phyloP scores from a whole-genome alignment of 2,888 invertebrate genomes.

The Philereme transversata region DNA sequence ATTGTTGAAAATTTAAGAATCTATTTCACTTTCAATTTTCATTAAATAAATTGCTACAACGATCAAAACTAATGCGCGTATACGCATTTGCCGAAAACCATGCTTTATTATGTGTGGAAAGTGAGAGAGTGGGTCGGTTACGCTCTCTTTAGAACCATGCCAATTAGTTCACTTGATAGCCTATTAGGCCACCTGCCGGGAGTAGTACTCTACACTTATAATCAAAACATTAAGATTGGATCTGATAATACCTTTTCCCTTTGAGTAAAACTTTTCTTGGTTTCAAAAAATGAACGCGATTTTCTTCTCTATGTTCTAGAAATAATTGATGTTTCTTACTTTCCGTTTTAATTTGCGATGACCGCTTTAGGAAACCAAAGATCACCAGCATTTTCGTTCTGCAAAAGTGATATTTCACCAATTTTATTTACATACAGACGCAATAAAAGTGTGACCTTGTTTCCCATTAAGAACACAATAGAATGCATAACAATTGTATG shows the following conservation, averaged over 20 bases:
- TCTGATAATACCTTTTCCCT: background rate
- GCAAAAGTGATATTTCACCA: background rate
- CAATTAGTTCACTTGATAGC: conserved; percentile 61
- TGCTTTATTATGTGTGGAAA: conserved; percentile 44
- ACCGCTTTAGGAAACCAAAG: no score
- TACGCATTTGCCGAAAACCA: conserved; percentile 31
- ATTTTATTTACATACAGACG: background rate
- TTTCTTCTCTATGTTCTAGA: no score
- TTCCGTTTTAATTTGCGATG: no score
- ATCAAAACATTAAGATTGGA: conserved; percentile 5
- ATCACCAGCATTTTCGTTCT: background rate
- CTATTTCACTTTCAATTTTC: conserved; percentile 34
- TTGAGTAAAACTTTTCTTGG: background rate
- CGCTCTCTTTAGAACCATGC: conserved; percentile 59
- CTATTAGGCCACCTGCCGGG: conserved; percentile 46
- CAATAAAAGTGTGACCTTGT: conserved; percentile 17
- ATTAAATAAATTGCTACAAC: conserved; percentile 13
- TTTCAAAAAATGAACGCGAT: no score
- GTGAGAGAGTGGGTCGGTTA: conserved; percentile 59
- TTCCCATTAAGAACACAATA: conserved; percentile 1
- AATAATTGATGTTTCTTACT: no score
- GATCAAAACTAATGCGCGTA: conserved; percentile 27
- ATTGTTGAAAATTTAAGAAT: background rate
- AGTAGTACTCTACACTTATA: conserved; percentile 4
- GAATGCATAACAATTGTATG: conserved; percentile 15